phyloP scores from a whole-genome alignment of 2,888 invertebrate species.

The Chesias legatella region DNA sequence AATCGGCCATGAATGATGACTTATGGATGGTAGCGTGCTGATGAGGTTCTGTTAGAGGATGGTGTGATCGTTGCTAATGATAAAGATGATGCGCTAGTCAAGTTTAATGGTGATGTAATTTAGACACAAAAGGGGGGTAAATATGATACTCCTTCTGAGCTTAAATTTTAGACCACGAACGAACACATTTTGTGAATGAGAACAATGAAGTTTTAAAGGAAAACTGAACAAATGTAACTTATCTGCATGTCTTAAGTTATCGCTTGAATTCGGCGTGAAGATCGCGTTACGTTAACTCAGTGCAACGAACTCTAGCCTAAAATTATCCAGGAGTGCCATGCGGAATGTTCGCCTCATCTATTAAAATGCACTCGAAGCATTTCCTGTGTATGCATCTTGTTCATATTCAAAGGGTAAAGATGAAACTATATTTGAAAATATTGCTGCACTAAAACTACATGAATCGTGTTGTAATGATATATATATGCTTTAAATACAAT shows the following conservation, averaged over 20 bases:
- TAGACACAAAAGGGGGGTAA: too few species aligned
- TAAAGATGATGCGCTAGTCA: constrained; percentile 1
- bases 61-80: constrained; percentile 14
- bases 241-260: constrained; percentile 12
- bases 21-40: constrained; percentile 32
- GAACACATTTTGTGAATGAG: too few species aligned
- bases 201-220: too few species aligned
- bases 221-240: too few species aligned
- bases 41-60: constrained; percentile 37
- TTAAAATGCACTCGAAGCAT: constrained; percentile 67
- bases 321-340: constrained; percentile 53
- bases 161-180: too few species aligned
- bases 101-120: neutral
- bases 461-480: too few species aligned
- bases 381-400: constrained; percentile 52
- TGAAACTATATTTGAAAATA: constrained; percentile 1
- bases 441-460: too few species aligned
- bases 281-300: constrained; percentile 55
- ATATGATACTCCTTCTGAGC: too few species aligned
- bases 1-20: constrained; percentile 18
- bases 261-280: constrained; percentile 31
- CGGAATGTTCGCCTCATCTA: constrained; percentile 56
- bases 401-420: constrained; percentile 14
- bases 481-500: too few species aligned
- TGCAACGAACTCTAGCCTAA: constrained; percentile 67